Evolutionary conservation across 2,797 vertebrate genomes (phyloP).

Genomic region (Euthynnus affinis): DNA sequence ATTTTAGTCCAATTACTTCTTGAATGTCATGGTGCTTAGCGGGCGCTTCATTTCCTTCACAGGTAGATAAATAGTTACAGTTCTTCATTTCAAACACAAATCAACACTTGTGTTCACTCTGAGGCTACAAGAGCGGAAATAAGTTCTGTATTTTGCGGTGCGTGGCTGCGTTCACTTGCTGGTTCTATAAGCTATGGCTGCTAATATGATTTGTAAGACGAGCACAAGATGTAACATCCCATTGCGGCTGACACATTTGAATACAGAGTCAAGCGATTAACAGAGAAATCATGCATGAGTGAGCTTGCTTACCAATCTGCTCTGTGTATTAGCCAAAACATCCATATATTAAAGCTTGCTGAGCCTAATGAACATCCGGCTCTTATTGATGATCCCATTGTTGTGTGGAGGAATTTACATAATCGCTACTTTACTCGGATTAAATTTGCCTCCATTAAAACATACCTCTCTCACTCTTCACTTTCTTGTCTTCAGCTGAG

Average conservation of each 20-base stretch:
- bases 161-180: slow-evolving; percentile 5
- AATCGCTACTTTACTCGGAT: slow-evolving; percentile 80
- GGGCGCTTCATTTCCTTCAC: slow-evolving; percentile 30
- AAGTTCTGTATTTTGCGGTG: slow-evolving; percentile 9
- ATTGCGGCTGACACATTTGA: slow-evolving; percentile 71
- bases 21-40: slow-evolving; percentile 31
- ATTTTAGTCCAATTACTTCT: slow-evolving; percentile 43
- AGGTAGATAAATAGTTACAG: slow-evolving; percentile 8
- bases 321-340: slow-evolving; percentile 73
- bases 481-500: slow-evolving; percentile 38
- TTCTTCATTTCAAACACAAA: slow-evolving; percentile 28
- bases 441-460: slow-evolving; percentile 80
- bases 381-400: slow-evolving; percentile 84
- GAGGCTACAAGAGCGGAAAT: background rate
- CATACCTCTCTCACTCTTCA: slow-evolving; percentile 48
- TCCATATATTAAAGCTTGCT: slow-evolving; percentile 81
- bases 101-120: background rate
- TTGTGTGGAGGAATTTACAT: slow-evolving; percentile 82
- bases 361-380: slow-evolving; percentile 82
- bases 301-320: slow-evolving; percentile 77
- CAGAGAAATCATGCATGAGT: slow-evolving; percentile 74
- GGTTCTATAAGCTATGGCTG: slow-evolving; percentile 17
- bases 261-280: slow-evolving; percentile 68
- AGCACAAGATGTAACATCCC: slow-evolving; percentile 68
- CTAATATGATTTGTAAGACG: slow-evolving; percentile 69